Base-by-base conservation (phyloP, 1,140 invertebrate species). In the Leptopilina clavipes region DNA sequence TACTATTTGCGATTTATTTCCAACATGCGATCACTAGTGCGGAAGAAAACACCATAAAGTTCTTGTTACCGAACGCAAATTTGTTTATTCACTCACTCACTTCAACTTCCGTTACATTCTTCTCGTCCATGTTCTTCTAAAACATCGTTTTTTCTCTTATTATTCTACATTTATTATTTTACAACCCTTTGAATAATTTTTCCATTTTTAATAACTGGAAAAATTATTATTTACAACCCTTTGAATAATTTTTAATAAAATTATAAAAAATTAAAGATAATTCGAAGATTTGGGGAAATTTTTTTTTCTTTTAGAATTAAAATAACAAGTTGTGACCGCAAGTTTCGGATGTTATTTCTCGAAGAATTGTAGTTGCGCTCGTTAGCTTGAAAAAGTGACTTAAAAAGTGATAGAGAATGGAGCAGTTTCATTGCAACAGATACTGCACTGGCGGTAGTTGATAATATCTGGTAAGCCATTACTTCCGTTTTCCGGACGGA, bases 391-490 rank as follows among this genome's bases (percentile, higher is more conserved):
- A 31, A 79, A 71, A 74, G 45, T 83, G 73, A 72, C 79, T 83
- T 79, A 83, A 83, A 40, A 83, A 83, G 77, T 83, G 77, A 81
- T 72, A 74, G 70, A 82, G 81, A 73, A 81, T 76, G 72, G 71
- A 82, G 77, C 77, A 81, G 76, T 80, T 79, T 78, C 72, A 72
- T 54, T 65, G 48, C 59, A 75, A 31, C 48, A 59, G 75, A 14
- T 31, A 65, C 72, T 72, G 37, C 59, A 73, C 70, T 77, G 19
- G 78, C 76, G 81, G 70, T 75, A 82, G 81, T 82, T 84, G 83
- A 84, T 84, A 84, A 84, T 84, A 84, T 84, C 81, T 84, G 77
- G 79, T 84, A 81, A 84, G 77, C 79, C 83, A 84, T 84, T 84
- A 81, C 82, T 84, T 84, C 81, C 81, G 81, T 84, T 84, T 84